phyloP scores from a whole-genome alignment of 2,797 vertebrate genomes.

The Cynopterus sphinx region DNA sequence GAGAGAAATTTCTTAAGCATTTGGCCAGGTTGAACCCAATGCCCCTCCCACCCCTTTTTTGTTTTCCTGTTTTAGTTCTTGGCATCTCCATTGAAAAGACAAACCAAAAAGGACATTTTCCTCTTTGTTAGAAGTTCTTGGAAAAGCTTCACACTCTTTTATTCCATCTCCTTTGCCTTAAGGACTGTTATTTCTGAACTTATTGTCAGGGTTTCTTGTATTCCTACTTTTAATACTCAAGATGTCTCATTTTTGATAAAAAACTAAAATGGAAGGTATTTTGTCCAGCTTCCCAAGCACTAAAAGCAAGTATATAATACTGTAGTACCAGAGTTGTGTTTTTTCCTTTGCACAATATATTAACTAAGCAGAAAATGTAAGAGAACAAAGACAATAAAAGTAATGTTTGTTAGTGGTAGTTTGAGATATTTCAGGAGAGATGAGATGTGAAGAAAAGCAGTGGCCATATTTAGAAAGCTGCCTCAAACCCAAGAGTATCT shows the following conservation, averaged over 20 bases:
- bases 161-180: slow-evolving; percentile 24
- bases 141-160: slow-evolving; percentile 25
- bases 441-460: slow-evolving; percentile 77
- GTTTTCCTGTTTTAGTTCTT: slow-evolving; percentile 25
- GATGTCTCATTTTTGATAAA: slow-evolving; percentile 24
- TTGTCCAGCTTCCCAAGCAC: slow-evolving; percentile 51
- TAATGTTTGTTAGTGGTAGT: slow-evolving; percentile 76
- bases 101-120: slow-evolving; percentile 14
- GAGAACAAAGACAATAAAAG: slow-evolving; percentile 77
- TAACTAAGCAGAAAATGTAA: slow-evolving; percentile 80
- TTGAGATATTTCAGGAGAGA: slow-evolving; percentile 82
- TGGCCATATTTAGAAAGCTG: slow-evolving; percentile 80
- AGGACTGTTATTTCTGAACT: slow-evolving; percentile 37
- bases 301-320: slow-evolving; percentile 51
- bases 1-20: slow-evolving; percentile 12
- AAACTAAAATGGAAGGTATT: slow-evolving; percentile 19
- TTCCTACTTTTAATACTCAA: slow-evolving; percentile 23
- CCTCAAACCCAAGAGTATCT: slow-evolving; percentile 77
- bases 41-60: background rate
- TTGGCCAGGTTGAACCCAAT: background rate
- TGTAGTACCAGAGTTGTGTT: slow-evolving; percentile 15
- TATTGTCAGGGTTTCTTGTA: slow-evolving; percentile 37
- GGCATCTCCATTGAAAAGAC: background rate
- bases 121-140: slow-evolving; percentile 35
- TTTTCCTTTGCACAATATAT: slow-evolving; percentile 52